phyloP scores from a whole-genome alignment of 2,797 vertebrate species.

The Martes flavigula region DNA sequence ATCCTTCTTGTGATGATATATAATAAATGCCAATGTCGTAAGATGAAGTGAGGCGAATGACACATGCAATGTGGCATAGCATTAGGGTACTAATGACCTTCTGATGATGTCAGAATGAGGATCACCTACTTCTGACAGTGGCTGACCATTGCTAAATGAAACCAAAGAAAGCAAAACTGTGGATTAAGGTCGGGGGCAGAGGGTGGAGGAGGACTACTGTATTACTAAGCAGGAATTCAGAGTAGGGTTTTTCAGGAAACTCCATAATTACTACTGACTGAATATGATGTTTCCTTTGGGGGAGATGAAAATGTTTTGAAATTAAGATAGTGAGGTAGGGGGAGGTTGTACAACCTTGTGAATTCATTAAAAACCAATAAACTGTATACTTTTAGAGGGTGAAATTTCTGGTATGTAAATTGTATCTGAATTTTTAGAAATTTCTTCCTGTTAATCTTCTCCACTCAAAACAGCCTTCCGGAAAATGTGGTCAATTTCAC shows the following conservation, averaged over 20 bases:
- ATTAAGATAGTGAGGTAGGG: not conserved
- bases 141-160: not conserved
- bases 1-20: not conserved
- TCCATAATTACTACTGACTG: not conserved
- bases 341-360: not conserved
- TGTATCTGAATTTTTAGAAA: not conserved
- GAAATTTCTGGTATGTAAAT: not conserved
- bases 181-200: not conserved
- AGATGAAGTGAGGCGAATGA: not conserved
- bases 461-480: conserved; percentile 20
- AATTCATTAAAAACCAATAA: conserved; percentile 12
- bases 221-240: not conserved
- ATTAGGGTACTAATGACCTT: not conserved
- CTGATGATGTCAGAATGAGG: not conserved
- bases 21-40: not conserved
- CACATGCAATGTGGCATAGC: too few species aligned
- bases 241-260: conserved; percentile 1
- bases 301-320: conserved; percentile 1
- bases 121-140: not conserved
- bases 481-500: not conserved
- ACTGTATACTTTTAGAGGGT: not conserved
- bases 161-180: not conserved
- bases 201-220: not conserved
- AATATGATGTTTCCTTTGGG: not conserved
- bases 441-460: not conserved